Conservation (phyloP, 2,888 invertebrate genomes). For the Macrosiphum euphorbiae region DNA sequence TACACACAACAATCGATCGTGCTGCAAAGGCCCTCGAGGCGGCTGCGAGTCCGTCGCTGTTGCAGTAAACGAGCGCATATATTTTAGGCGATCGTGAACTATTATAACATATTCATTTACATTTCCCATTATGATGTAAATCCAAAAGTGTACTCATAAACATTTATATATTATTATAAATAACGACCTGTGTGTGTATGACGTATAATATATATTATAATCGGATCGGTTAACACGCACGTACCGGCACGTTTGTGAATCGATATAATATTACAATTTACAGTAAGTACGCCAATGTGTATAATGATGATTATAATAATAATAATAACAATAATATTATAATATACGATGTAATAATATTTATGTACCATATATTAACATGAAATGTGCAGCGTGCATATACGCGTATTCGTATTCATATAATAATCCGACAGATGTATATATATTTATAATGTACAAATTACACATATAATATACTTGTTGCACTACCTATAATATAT, state of each 20-base stretch:
- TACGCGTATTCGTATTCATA: neutral
- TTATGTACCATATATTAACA: neutral
- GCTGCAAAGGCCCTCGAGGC: neutral
- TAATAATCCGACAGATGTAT: neutral
- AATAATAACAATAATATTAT: neutral
- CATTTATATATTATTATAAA: neutral
- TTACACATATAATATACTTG: neutral
- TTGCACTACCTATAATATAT: neutral
- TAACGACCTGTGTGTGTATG: neutral
- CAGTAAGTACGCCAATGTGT: neutral
- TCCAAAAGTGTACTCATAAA: neutral
- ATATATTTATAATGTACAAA: neutral
- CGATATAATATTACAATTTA: neutral
- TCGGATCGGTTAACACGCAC: slow-evolving; percentile 1
- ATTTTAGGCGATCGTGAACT: slow-evolving; percentile 6
- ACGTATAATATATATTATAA: neutral
- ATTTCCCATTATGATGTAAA: slow-evolving; percentile 21
- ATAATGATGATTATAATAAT: neutral
- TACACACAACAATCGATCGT: neutral
- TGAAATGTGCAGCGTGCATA: neutral
- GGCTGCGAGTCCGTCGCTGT: neutral
- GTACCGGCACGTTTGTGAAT: neutral
- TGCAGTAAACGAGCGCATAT: neutral
- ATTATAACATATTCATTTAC: neutral
- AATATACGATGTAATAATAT: neutral